Evolutionary conservation across 2,888 invertebrate genomes (phyloP).

Genomic region (Andrena minutula): DNA sequence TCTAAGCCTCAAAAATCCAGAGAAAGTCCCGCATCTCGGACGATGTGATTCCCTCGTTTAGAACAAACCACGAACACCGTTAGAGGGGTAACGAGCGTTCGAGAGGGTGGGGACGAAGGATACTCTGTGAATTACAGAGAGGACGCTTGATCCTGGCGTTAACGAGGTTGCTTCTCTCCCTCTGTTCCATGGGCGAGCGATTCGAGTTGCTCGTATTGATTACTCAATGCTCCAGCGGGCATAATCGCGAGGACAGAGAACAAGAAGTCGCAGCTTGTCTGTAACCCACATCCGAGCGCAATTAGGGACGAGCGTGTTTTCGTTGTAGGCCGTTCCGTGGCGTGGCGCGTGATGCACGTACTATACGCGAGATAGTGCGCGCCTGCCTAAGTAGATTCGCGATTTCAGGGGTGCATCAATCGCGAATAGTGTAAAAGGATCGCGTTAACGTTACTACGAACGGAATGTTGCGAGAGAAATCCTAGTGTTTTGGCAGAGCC

Average conservation of each 20-base stretch:
- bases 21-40: conserved; percentile 42
- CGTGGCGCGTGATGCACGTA: conserved; percentile 26
- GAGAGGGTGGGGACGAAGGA: conserved; percentile 10
- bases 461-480: not conserved
- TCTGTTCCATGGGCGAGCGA: not conserved
- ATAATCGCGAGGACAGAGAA: conserved; percentile 56
- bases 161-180: conserved; percentile 41
- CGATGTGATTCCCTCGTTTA: conserved; percentile 5
- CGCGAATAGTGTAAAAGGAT: not conserved
- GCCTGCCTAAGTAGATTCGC: conserved; percentile 1
- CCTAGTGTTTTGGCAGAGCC: not conserved
- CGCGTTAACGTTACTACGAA: not conserved
- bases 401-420: conserved; percentile 54
- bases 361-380: conserved; percentile 8
- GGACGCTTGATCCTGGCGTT: conserved; percentile 38
- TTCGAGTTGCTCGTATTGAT: conserved; percentile 58
- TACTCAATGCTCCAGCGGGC: conserved; percentile 49
- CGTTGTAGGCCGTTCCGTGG: conserved; percentile 24
- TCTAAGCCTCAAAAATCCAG: not conserved
- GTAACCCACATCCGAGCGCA: conserved; percentile 69
- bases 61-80: not conserved
- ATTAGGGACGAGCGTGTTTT: conserved; percentile 67
- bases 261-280: conserved; percentile 50
- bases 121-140: conserved; percentile 32
- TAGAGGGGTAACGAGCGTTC: conserved; percentile 24